Evolutionary conservation across 2,113 vertebrate genomes (phyloP), one percentile per base, ranked within the genome.

Genomic region (Paracanthobrama guichenoti): DNA sequence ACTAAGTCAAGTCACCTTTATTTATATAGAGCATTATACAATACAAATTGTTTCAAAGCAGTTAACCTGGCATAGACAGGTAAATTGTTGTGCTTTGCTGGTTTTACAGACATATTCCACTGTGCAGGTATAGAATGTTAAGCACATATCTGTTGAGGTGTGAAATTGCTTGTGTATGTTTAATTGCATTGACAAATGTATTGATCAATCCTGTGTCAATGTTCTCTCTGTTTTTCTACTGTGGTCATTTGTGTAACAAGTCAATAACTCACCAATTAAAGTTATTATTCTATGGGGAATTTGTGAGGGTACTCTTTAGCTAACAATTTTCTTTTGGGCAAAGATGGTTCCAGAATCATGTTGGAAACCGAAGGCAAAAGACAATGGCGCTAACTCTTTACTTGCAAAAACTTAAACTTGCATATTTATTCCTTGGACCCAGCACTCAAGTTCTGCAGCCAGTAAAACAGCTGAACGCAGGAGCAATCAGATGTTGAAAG

Each of bases 161-260:
- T 83, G 83, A 87, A 85, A 88, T 87, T 85, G 86, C 80, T 85
- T 85, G 76, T 84, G 79, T 85, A 77, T 85, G 84, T 64, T 87
- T 85, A 88, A 85, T 69, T 87, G 83, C 74, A 87, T 85, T 60
- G 85, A 85, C 84, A 80, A 53, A 28, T 77, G 35, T 79, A 87
- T 88, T 72, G 87, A 88, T 82, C 72, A 73, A 78, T 24, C 18
- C 39, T 8, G 69, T 82, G 42, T 69, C 20, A 28, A 69, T 42
- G 69, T 82, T 62, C 80, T 79, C 69, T 83, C 22, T 60, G 76
- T 80, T 83, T 88, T 86, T 86, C 64, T 39, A n/a, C 72, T 60
- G 22, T 14, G 66, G 50, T 31, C 20, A 75, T 75, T 59, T 69
- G 50, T 69, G 60, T 44, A 76, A 62, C 16, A 57, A 67, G 46